Conservation (phyloP, 2,888 invertebrate genomes). For the Cosmia pyralina region DNA sequence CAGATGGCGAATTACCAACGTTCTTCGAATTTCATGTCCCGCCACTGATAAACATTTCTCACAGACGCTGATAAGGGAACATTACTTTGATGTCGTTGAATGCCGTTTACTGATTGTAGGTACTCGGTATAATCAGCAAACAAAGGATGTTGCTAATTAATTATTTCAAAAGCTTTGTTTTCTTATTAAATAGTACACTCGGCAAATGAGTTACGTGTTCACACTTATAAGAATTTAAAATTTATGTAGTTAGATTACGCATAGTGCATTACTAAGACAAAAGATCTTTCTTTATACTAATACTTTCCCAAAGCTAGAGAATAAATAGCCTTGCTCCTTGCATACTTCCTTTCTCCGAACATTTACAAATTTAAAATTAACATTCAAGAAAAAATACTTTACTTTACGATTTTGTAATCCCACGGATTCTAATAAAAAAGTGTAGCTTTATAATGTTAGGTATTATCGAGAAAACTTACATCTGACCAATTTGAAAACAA, state of each 20-base stretch:
- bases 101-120: conserved; percentile 61
- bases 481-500: too few species aligned
- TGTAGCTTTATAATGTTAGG: too few species aligned
- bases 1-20: conserved; percentile 47
- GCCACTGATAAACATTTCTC: conserved; percentile 61
- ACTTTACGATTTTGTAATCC: too few species aligned
- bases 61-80: conserved; percentile 55
- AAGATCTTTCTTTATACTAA: too few species aligned
- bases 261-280: neutral
- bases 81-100: conserved; percentile 60
- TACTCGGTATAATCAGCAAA: conserved; percentile 48
- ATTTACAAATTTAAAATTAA: neutral
- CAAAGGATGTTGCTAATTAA: conserved; percentile 53
- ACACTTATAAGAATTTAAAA: conserved; percentile 10
- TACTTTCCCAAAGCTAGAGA: too few species aligned
- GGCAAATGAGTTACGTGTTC: neutral
- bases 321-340: too few species aligned
- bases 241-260: neutral
- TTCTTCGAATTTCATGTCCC: conserved; percentile 60
- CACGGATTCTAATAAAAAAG: conserved; percentile 4
- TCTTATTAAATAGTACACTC: conserved; percentile 12
- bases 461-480: too few species aligned
- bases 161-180: conserved; percentile 32
- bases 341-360: neutral
- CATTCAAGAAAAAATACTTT: neutral